Evolutionary conservation across 2,113 vertebrate species (phyloP).

Genomic region (Numenius arquata): DNA sequence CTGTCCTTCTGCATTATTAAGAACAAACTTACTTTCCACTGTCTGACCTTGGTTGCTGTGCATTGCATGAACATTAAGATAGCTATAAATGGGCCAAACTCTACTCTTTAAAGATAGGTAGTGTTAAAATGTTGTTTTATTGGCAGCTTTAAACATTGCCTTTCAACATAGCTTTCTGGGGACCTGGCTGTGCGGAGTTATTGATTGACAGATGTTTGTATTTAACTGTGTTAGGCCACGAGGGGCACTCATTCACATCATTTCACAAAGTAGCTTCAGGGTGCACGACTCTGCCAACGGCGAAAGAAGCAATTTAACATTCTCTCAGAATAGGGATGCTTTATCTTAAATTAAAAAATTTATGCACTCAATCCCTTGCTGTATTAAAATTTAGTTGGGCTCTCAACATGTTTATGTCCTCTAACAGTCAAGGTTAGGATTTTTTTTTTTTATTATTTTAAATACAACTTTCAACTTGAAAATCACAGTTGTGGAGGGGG

Average conservation of each 20-base stretch:
- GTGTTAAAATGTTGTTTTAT: not conserved
- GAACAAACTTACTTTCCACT: not conserved
- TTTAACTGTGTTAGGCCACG: not conserved
- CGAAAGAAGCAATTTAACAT: slow-evolving; percentile 55
- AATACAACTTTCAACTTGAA: not conserved
- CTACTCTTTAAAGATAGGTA: not conserved
- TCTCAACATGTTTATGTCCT: not conserved
- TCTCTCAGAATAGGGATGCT: not conserved
- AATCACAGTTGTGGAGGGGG: not conserved
- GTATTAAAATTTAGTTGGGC: not conserved
- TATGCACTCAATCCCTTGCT: slow-evolving; percentile 24
- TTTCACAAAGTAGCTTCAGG: slow-evolving; percentile 40
- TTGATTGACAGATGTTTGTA: not conserved
- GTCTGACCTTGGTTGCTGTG: not conserved
- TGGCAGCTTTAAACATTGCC: not conserved
- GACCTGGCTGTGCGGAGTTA: not conserved
- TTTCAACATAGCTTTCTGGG: not conserved
- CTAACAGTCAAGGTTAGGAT: slow-evolving; percentile 20
- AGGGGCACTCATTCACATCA: not conserved
- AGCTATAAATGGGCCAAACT: not conserved
- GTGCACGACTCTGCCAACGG: not conserved
- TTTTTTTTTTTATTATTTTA: not conserved
- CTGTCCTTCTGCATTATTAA: slow-evolving; percentile 9
- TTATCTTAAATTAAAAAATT: slow-evolving; percentile 52
- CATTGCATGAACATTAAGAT: not conserved